phyloP scores from a whole-genome alignment of 2,113 vertebrate genomes.

The Cyrtonyx montezumae region DNA sequence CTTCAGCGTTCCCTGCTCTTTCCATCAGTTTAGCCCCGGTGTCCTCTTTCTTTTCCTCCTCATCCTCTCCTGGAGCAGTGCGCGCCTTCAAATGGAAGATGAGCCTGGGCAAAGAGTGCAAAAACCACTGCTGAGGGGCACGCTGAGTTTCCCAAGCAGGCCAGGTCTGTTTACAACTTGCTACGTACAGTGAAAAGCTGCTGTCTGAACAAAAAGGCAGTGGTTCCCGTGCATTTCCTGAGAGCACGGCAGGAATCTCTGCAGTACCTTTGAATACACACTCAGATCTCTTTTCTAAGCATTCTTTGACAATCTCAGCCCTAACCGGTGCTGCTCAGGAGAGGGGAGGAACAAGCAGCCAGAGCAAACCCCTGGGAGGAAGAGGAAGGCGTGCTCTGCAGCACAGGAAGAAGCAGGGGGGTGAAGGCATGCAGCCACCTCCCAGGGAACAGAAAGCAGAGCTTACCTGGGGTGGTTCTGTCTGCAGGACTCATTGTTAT shows the following conservation, averaged over 20 bases:
- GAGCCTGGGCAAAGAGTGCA: neutral
- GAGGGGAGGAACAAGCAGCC: neutral
- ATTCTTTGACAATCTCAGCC: neutral
- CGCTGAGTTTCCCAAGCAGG: neutral
- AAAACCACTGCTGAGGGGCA: neutral
- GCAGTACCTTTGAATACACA: neutral
- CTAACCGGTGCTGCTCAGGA: neutral
- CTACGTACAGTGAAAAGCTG: neutral
- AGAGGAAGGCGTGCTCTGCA: neutral
- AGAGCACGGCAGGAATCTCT: neutral
- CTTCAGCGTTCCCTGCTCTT: neutral
- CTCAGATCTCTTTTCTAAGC: neutral
- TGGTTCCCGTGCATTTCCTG: fast-evolving
- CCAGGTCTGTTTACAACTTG: neutral
- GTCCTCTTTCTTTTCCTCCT: neutral
- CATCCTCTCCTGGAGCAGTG: neutral
- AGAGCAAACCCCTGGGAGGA: neutral
- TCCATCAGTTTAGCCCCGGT: neutral
- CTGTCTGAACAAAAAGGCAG: neutral
- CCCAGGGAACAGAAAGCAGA: neutral
- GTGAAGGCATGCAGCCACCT: neutral
- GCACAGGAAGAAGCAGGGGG: neutral
- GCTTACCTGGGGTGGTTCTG: neutral
- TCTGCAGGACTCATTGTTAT: neutral
- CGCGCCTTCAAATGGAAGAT: neutral